Evolutionary conservation across 2,113 vertebrate species (phyloP), one percentile per base, ranked within the genome.

Genomic region (Geococcyx californianus): DNA sequence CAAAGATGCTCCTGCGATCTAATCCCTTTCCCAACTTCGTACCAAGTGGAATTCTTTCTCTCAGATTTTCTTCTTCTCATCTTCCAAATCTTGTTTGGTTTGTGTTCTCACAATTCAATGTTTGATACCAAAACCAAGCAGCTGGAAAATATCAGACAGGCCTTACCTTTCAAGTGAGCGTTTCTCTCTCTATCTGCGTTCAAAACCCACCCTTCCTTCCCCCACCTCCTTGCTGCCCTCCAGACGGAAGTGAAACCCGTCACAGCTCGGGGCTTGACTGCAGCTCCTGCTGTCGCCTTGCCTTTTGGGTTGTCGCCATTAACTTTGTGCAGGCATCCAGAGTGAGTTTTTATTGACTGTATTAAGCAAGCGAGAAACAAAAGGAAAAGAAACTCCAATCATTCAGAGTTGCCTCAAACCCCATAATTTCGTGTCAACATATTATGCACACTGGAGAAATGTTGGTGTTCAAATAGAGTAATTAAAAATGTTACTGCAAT

Each of bases 401-500:
- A 96, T 55, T 84, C 92, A 4, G 88, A 93, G 83, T 89, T 72
- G 94, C 95, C 93, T 96, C 95, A 70, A 96, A 96, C 80, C 95
- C 92, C 40, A 77, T 94, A 94, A 96, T 96, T 97, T 96, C 21
- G 14, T 94, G 92, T 95, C 93, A 93, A 95, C 94, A 70, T 17
- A 95, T 90, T 95, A 93, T 51, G 94, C 92, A 23, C 78, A 10
- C 92, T 89, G 93, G 93, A 96, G 90, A 42, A 94, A 93, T 38
- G 96, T 94, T 93, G 62, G 92, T 82, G 86, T 89, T 96, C 94
- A 68, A 94, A 94, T 94, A 93, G 95, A 92, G 95, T 95, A 95
- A 97, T 96, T 97, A 95, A 96, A 97, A 96, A 96, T 92, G 96
- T 95, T 94, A 87, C 95, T 93, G 95, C 96, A 97, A 96, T 96